A percentile compares a stretch with the other conserved stretches of the same genome.
Evolutionary conservation across 2,888 invertebrate species (phyloP).

Genomic region (Meteorus cinctellus): DNA sequence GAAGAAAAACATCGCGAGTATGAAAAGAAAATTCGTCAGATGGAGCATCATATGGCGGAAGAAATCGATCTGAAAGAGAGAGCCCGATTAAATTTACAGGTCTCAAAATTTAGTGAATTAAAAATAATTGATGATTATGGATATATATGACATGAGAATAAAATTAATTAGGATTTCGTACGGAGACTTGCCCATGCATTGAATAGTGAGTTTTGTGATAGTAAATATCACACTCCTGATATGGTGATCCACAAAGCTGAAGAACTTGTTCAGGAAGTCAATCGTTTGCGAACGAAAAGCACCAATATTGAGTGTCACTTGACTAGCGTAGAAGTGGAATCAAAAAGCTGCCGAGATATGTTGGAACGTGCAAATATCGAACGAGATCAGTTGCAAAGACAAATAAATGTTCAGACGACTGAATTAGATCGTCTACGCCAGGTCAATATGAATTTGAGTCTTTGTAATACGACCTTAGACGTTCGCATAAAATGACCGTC

Average conservation of each 20-base stretch:
- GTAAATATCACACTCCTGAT: conserved; percentile 78
- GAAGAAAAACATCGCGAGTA: conserved; percentile 87
- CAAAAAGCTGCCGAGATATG: conserved; percentile 80
- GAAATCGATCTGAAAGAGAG: conserved; percentile 86
- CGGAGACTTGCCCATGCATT: conserved; percentile 83
- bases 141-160: neutral
- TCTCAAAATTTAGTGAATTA: conserved; percentile 38
- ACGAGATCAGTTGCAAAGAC: conserved; percentile 84
- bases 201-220: conserved; percentile 82
- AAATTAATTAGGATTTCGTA: conserved; percentile 80
- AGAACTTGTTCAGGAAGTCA: conserved; percentile 84
- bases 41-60: conserved; percentile 82
- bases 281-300: conserved; percentile 78
- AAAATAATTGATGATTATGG: conserved; percentile 1
- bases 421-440: conserved; percentile 84
- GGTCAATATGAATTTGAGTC: conserved; percentile 58
- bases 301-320: conserved; percentile 73
- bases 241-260: conserved; percentile 84
- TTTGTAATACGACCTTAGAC: too few relatives aligned
- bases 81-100: conserved; percentile 74
- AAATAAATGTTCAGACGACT: conserved; percentile 81
- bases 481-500: too few relatives aligned
- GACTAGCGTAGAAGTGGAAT: conserved; percentile 78
- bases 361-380: conserved; percentile 80
- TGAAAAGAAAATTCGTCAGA: conserved; percentile 82